phyloP scores from a whole-genome alignment of 2,888 invertebrate genomes.

The Aethes cnicana region DNA sequence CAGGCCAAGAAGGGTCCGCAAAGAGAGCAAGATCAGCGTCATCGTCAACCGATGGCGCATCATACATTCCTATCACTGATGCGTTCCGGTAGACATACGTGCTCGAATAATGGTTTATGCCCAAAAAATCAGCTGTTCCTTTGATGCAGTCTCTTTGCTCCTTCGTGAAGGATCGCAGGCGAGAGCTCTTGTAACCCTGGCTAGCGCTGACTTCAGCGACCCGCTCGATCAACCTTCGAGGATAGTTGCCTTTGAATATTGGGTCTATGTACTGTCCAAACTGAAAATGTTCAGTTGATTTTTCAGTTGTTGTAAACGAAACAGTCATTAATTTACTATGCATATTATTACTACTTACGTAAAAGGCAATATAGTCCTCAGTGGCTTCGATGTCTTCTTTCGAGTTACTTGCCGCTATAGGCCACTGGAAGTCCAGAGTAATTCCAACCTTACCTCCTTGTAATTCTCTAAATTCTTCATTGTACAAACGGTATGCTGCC shows the following conservation, averaged over 20 bases:
- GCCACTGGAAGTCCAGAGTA: constrained; percentile 36
- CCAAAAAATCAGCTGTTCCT: constrained; percentile 41
- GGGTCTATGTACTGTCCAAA: constrained; percentile 40
- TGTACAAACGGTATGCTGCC: constrained; percentile 78
- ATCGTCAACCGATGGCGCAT: constrained; percentile 36
- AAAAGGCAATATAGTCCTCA: constrained; percentile 33
- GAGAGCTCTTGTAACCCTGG: constrained; percentile 37
- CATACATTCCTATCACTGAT: constrained; percentile 34
- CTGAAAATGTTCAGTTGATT: constrained; percentile 29
- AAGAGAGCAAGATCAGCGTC: constrained; percentile 37
- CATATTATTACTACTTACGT: constrained; percentile 32
- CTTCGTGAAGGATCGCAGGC: constrained; percentile 37
- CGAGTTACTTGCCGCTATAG: constrained; percentile 34
- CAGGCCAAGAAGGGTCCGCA: constrained; percentile 39
- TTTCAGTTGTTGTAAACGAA: too few relatives aligned
- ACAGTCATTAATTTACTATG: too few relatives aligned
- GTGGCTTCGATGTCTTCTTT: constrained; percentile 32
- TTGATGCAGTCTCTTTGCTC: constrained; percentile 37
- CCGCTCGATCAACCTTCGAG: constrained; percentile 35
- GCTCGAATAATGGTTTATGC: constrained; percentile 40
- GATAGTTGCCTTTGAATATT: constrained; percentile 40
- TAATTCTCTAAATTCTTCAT: constrained; percentile 67
- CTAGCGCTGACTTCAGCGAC: constrained; percentile 36
- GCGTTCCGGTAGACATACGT: constrained; percentile 38
- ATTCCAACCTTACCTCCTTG: constrained; percentile 61